Evolutionary conservation across 2,113 vertebrate genomes (phyloP).

Genomic region (Paracanthobrama guichenoti): DNA sequence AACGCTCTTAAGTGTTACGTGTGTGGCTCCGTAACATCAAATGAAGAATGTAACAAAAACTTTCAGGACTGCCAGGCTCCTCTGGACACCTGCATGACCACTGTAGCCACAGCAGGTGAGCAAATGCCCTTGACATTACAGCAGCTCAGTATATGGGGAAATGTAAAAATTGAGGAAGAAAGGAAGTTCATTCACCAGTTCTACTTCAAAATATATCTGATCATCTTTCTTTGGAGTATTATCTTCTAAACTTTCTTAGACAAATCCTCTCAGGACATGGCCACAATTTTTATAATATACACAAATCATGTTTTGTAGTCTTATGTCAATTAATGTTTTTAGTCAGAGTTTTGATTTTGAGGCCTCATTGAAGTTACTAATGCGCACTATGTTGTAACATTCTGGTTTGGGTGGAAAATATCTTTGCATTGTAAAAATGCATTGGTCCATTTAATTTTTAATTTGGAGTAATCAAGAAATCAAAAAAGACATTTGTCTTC

Average conservation of each 20-base stretch:
- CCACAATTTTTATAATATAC: background rate
- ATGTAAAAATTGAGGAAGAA: background rate
- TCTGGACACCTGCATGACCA: conserved; percentile 71
- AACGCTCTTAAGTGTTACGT: conserved; percentile 64
- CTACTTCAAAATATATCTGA: background rate
- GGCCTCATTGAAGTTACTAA: too few relatives aligned
- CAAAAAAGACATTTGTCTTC: too few relatives aligned
- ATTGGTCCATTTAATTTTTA: too few relatives aligned
- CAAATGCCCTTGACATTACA: background rate
- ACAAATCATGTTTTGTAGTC: background rate
- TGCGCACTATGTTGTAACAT: too few relatives aligned
- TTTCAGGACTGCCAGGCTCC: conserved; percentile 56
- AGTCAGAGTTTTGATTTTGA: too few relatives aligned
- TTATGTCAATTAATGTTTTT: background rate
- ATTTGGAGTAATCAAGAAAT: too few relatives aligned
- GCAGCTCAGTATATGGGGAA: background rate
- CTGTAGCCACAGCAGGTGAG: conserved; percentile 64
- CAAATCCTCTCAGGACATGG: background rate
- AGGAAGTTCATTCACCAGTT: background rate
- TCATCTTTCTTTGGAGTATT: background rate
- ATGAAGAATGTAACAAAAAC: conserved; percentile 65
- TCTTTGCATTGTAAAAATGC: too few relatives aligned
- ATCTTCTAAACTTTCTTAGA: background rate
- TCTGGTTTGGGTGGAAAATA: too few relatives aligned
- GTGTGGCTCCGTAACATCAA: conserved; percentile 62